Base-by-base conservation (phyloP, 2,888 invertebrate genomes). In the Agrotis exclamationis region DNA sequence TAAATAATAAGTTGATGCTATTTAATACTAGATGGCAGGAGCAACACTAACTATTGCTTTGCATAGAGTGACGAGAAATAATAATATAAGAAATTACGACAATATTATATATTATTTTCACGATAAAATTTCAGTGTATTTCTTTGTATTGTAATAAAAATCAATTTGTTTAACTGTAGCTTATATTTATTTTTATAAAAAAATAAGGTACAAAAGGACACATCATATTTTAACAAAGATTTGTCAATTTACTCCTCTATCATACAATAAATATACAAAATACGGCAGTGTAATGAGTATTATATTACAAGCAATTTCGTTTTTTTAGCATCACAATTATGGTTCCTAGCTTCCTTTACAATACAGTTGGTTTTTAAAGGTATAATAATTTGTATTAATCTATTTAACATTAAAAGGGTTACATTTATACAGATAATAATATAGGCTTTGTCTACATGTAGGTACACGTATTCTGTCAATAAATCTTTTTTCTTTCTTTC, bases 121-220 rank as follows among this genome's bases (percentile, higher is more conserved):
- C n/a, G n/a, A 18, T 39, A 33, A 16, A 53, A 33, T 0, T 16
- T 1, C 2, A 1, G 13, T 3, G 6, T 22, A 7, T n/a, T 33
- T 53, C 9, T 47, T 59, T n/a, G 13, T 5, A 53, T 22, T n/a
- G 9, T 24, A 77, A 57, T 53, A 65, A 81, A 81, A 71, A 45
- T 22, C 64, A 44, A 0, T 1, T 50, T 58, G 24, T 56, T 18
- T 76, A 82, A 80, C 79, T 81, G 72, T 81, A 82, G 76, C 79
- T 87, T 87, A 86, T 24, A 84, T 88, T 87, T 86, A 84, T 80
- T 86, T 90, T 91, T 89, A 88, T 88, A 88, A 89, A 88, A 93
- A 93, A 92, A 92, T 90, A 91, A 93, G 93, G 93, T 94, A 94
- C 93, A 94, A 93, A 93, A 93, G 90, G 92, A 92, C 90, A 90